Base-by-base conservation (phyloP, 92 coral and sea anemone genomes). In the Nematostella vectensis region DNA sequence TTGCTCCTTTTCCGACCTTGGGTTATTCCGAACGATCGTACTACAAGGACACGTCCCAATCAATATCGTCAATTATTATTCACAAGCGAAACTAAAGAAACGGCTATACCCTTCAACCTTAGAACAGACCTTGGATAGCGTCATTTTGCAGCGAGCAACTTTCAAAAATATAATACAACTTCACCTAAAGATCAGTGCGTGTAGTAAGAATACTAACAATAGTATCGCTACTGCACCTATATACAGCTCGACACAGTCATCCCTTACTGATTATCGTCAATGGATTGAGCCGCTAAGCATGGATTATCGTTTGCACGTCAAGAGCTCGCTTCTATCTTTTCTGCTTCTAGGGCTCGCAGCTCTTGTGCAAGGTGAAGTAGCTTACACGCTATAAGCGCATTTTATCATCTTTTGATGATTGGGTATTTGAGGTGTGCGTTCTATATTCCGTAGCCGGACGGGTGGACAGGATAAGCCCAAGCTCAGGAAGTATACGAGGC, bases 401-500 rank as follows among this genome's bases (percentile, higher is more conserved):
- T 33, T 33, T 6, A 6, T 33, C 15, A 33, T 33, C 6, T 6
- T 33, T 33, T 15, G 8, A 6, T 15, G 6, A 6, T 6, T 6
- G 8, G 40, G 40, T 15, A 33, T 33, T 33, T 6, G 15, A 33
- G 40, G 15, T 43, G 3, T n/a, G 42, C 25, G 12, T 17, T 25
- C 1, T 18, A 0, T 47, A 21, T 16, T 54, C 28, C 48, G 22
- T 59, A 69, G 71, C 70, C 50, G 85, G 85, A 27, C 57, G 69
- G 9, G 80, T 78, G 13, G 48, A 72, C 12, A 38, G 65, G 25
- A 38, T 78, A 21, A 60, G 74, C 22, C 85, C 85, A 25, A 15
- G 33, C 3, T 25, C 69, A 20, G 85, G 85, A 16, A 78, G 85
- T 42, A 30, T 71, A 20, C 63, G 50, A 15, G 85, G 85, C 29